Percentiles rank a stretch among this genome's conserved stretches.
Conservation (phyloP, 92 coral and sea anemone genomes). For the Umimayanthus chanpuru region DNA sequence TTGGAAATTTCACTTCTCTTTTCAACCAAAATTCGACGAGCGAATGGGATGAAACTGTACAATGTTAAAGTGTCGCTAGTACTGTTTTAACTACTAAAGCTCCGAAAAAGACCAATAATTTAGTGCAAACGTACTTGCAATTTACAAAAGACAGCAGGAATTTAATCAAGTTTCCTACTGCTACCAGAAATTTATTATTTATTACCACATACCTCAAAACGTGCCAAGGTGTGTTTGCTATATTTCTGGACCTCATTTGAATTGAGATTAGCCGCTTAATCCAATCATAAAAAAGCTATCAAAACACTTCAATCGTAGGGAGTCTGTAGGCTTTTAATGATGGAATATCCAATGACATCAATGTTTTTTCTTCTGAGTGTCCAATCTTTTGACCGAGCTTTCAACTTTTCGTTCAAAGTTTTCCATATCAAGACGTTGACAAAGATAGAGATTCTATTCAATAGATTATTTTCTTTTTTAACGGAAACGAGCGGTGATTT, state of each 20-base stretch:
- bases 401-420: neutral
- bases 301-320: slow-evolving; percentile 8
- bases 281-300: slow-evolving; percentile 24
- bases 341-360: slow-evolving; percentile 5
- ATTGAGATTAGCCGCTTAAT: slow-evolving; percentile 10
- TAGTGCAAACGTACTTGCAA: neutral
- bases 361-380: neutral
- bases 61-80: neutral
- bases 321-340: slow-evolving; percentile 9
- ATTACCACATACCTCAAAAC: slow-evolving; percentile 40
- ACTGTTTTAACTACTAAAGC: neutral
- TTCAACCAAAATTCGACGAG: neutral
- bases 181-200: slow-evolving; percentile 23
- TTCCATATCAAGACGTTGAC: slow-evolving; percentile 10
- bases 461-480: neutral
- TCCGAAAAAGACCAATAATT: slow-evolving; percentile 3
- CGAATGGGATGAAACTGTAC: neutral
- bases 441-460: neutral
- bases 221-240: slow-evolving; percentile 16
- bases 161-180: slow-evolving; percentile 23
- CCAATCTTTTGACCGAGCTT: slow-evolving; percentile 21
- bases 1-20: neutral
- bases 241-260: slow-evolving; percentile 27
- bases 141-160: slow-evolving; percentile 31
- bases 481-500: slow-evolving; percentile 7